Percentiles rank a stretch among this genome's conserved stretches.
Evolutionary conservation across 2,113 vertebrate genomes (phyloP).

Genomic region (Heteronetta atricapilla): DNA sequence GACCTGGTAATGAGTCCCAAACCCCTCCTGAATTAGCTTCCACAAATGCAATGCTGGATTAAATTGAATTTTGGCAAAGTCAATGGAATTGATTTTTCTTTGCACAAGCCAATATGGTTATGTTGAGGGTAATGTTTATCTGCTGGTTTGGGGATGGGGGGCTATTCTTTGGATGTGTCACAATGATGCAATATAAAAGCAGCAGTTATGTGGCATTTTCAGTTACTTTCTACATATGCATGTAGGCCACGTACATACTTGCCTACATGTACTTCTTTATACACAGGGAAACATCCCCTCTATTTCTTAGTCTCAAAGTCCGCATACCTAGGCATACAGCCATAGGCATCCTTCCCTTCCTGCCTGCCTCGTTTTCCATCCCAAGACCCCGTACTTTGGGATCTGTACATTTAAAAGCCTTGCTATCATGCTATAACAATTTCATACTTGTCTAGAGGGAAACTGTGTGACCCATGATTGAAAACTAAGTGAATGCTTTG

Average conservation of each 20-base stretch:
- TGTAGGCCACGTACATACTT: background rate
- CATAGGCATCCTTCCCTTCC: background rate
- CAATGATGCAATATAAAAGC: background rate
- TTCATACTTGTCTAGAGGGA: background rate
- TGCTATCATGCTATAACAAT: background rate
- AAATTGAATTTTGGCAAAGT: background rate
- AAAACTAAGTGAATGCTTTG: background rate
- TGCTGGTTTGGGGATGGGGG: accelerated
- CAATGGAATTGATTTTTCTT: background rate
- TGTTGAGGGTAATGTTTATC: background rate
- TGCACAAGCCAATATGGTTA: background rate
- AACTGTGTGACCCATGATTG: background rate
- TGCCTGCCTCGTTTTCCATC: background rate
- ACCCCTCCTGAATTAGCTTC: background rate
- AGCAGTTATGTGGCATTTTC: background rate
- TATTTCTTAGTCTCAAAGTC: background rate
- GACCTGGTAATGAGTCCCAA: background rate
- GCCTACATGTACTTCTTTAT: background rate
- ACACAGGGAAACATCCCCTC: background rate
- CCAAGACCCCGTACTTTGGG: background rate
- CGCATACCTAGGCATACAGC: accelerated
- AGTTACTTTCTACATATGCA: background rate
- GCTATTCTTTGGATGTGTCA: background rate
- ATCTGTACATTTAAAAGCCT: background rate
- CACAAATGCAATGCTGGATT: background rate